Percentiles rank a stretch among this genome's conserved stretches.
Conservation (phyloP, 2,797 vertebrate species). For the Anguilla pacifica region DNA sequence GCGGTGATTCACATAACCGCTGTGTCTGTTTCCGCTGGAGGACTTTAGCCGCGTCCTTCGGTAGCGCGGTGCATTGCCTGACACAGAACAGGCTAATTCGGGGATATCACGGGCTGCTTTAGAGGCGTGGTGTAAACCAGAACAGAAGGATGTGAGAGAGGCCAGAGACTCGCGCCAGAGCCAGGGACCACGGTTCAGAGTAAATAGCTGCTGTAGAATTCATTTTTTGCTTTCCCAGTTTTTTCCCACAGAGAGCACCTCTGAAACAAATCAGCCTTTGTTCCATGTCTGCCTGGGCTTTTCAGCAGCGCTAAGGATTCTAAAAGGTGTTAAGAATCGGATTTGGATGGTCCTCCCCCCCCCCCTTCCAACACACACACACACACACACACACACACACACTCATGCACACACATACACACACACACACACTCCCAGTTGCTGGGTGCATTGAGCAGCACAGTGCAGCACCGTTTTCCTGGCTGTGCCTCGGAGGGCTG, state of each 20-base stretch:
- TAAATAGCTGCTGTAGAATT: conserved; percentile 18
- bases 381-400: too few relatives aligned
- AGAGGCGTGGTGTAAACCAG: background rate
- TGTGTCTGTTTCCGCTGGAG: background rate
- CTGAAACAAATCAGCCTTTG: conserved; percentile 34
- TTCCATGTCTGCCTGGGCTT: conserved; percentile 22
- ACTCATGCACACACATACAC: background rate
- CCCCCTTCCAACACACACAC: background rate
- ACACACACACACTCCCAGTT: background rate
- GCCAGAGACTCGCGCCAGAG: conserved; percentile 7
- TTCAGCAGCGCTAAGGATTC: conserved; percentile 20
- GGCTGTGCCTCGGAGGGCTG: background rate
- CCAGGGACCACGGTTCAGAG: background rate
- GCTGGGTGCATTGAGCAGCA: background rate
- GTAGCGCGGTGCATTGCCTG: background rate
- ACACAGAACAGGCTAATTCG: background rate
- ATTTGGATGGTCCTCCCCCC: conserved; percentile 8
- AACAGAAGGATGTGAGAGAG: background rate
- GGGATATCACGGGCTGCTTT: background rate
- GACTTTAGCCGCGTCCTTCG: background rate
- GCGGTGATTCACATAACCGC: background rate
- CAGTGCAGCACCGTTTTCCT: background rate
- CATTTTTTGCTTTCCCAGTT: conserved; percentile 19
- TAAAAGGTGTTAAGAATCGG: conserved; percentile 29
- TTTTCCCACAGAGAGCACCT: background rate